These are phyloP conservation scores for Drosophila mojavensis DNA, from an alignment of 1,140 invertebrate species.

Conservation along the genomic window DNA sequence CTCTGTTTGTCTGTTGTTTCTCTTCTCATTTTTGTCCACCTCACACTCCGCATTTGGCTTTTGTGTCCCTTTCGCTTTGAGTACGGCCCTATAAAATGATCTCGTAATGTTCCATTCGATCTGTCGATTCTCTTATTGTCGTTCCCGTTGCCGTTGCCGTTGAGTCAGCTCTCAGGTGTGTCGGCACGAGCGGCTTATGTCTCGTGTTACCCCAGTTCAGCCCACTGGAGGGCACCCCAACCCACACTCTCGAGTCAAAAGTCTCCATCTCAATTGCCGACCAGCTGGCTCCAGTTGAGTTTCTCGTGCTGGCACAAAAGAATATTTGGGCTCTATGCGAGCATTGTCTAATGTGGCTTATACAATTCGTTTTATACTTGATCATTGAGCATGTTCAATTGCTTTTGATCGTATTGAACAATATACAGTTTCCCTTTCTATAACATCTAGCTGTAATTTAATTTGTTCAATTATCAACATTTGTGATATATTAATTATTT, in stretches of 20 bases:
- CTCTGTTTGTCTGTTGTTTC: background rate
- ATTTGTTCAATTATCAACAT: no score
- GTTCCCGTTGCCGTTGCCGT: background rate
- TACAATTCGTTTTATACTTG: constrained; percentile 4
- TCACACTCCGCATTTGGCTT: constrained; percentile 16
- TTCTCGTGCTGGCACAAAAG: constrained; percentile 47
- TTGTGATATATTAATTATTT: no score
- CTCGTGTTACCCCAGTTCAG: constrained; percentile 1
- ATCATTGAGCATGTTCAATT: background rate
- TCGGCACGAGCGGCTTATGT: constrained; percentile 68
- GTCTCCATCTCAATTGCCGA: constrained; percentile 22
- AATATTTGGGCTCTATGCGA: constrained; percentile 35
- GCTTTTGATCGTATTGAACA: background rate
- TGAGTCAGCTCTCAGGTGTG: constrained; percentile 67
- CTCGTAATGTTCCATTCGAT: constrained; percentile 72
- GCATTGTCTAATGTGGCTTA: background rate
- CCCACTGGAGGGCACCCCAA: background rate
- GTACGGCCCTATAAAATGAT: constrained; percentile 59
- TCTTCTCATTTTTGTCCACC: background rate
- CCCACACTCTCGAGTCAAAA: constrained; percentile 21
- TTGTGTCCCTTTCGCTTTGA: constrained; percentile 55
- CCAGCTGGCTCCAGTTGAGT: constrained; percentile 44
- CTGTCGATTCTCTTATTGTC: constrained; percentile 12
- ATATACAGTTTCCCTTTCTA: background rate
- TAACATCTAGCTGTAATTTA: background rate